phyloP scores from a whole-genome alignment of 2,888 invertebrate genomes.

The Pyralis farinalis region DNA sequence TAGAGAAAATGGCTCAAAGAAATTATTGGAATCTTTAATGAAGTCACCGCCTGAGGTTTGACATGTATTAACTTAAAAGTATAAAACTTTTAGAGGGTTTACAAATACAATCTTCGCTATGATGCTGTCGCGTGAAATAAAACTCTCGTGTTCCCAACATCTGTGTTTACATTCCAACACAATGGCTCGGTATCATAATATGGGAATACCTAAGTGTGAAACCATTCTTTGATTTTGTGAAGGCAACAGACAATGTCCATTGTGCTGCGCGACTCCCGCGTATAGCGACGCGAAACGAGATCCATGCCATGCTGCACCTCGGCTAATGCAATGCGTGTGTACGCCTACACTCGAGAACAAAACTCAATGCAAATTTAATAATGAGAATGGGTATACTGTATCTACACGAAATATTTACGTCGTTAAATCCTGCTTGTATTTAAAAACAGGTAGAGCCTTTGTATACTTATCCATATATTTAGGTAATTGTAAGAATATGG shows the following conservation, averaged over 20 bases:
- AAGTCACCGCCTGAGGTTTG: too few relatives aligned
- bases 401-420: too few relatives aligned
- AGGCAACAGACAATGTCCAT: constrained; percentile 64
- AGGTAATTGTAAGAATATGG: too few relatives aligned
- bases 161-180: constrained; percentile 41
- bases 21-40: too few relatives aligned
- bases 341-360: constrained; percentile 20
- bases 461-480: too few relatives aligned
- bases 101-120: too few relatives aligned
- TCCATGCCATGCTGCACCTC: constrained; percentile 29
- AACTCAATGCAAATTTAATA: constrained; percentile 20
- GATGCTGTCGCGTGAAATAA: neutral
- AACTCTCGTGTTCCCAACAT: constrained; percentile 26
- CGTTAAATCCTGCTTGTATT: too few relatives aligned
- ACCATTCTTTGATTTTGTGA: constrained; percentile 50
- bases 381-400: neutral
- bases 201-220: constrained; percentile 31
- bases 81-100: too few relatives aligned
- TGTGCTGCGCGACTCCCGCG: constrained; percentile 54
- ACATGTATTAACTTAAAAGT: too few relatives aligned
- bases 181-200: constrained; percentile 52
- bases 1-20: too few relatives aligned
- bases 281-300: constrained; percentile 53
- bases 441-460: too few relatives aligned
- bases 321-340: constrained; percentile 16